Conservation (phyloP, 2,888 invertebrate species). For the Lycaena phlaeas region DNA sequence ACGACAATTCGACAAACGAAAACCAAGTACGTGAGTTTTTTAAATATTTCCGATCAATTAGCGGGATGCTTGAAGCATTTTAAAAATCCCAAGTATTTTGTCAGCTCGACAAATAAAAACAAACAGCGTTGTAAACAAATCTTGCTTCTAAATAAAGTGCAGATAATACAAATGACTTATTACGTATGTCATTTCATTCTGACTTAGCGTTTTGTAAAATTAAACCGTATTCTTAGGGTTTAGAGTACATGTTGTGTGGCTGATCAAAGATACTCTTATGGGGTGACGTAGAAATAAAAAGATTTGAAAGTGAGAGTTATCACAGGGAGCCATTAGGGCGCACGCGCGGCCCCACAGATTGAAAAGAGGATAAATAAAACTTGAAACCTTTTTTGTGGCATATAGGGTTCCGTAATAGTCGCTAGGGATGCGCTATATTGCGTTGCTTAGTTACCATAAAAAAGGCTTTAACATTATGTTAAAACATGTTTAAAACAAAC, state of each 20-base stretch:
- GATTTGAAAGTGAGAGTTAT: constrained; percentile 71
- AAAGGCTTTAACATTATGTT: too few species aligned
- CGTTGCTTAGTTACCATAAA: too few species aligned
- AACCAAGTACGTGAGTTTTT: background rate
- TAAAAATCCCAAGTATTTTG: constrained; percentile 22
- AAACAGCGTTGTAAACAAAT: constrained; percentile 51
- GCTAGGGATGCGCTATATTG: too few species aligned
- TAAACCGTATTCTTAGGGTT: constrained; percentile 18
- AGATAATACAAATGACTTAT: constrained; percentile 72
- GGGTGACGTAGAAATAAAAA: constrained; percentile 59
- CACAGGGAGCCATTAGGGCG: constrained; percentile 66
- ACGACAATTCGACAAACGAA: too few species aligned
- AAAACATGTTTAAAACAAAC: too few species aligned
- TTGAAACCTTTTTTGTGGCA: constrained; percentile 20
- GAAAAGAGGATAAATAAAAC: constrained; percentile 30
- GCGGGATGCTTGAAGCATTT: background rate
- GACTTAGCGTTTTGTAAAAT: constrained; percentile 5
- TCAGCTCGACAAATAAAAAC: constrained; percentile 34
- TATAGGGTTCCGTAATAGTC: constrained; percentile 23
- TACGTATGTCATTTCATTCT: constrained; percentile 46
- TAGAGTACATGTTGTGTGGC: constrained; percentile 28
- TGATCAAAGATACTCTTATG: constrained; percentile 24
- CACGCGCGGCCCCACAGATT: constrained; percentile 61
- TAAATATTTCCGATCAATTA: constrained; percentile 4
- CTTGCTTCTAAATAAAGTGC: constrained; percentile 67